Conservation (phyloP, 2,113 vertebrate species). For the Uria lomvia region DNA sequence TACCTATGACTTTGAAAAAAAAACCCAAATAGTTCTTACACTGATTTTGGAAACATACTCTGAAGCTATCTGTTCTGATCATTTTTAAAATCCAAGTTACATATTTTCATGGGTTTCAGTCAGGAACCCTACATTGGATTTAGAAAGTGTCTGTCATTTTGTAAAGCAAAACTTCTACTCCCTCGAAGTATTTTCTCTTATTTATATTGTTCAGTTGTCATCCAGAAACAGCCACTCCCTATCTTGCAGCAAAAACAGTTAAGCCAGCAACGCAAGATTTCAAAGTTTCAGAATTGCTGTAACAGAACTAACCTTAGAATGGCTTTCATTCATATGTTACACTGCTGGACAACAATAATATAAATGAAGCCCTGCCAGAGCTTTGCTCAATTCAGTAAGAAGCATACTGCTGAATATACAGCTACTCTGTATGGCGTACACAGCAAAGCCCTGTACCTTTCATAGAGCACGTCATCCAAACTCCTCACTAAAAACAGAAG, state of each 20-base stretch:
- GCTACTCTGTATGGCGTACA: not conserved
- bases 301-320: not conserved
- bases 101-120: not conserved
- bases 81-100: not conserved
- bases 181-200: not conserved
- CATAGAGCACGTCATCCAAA: not conserved
- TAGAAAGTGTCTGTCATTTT: not conserved
- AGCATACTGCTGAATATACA: not conserved
- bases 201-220: not conserved
- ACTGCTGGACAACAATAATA: not conserved
- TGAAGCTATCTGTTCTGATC: not conserved
- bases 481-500: not conserved
- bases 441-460: not conserved
- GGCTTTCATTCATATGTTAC: not conserved
- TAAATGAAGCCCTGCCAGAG: not conserved
- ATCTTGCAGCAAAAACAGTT: not conserved
- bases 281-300: not conserved
- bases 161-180: not conserved
- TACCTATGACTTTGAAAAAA: not conserved
- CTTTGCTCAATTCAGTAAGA: not conserved
- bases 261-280: not conserved
- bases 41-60: not conserved
- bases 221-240: not conserved
- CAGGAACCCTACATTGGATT: not conserved
- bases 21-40: not conserved